Evolutionary conservation across 2,797 vertebrate genomes (phyloP), one percentile per base, ranked within the genome.

Genomic region (Syngnathus rostellatus): DNA sequence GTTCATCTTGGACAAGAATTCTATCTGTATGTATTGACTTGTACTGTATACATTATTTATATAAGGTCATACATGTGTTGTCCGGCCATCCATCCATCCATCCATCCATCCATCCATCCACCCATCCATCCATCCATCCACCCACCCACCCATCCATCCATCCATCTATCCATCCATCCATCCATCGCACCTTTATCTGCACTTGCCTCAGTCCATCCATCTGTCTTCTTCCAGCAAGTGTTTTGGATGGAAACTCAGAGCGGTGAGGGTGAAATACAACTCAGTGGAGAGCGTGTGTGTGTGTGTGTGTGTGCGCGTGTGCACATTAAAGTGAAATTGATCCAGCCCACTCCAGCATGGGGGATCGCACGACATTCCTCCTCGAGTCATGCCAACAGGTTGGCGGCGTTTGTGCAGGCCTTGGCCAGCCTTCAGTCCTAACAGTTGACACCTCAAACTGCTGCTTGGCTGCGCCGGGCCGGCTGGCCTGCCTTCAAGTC

Each of bases 241-340:
- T 58, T 57, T 58, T 58, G 55, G 55, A 58, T 57, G 23, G 6
- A 57, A 57, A 14, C 12, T 57, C 54, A 37, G 54, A 31, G 54
- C 25, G 16, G 66, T 68, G 74, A 74, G 65, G 69, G 60, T 59
- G 37, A 25, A 16, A 45, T 63, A 16, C 43, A 21, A 23, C 50
- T 53, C 50, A 21, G 8, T 53, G 8, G 50, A 53, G 50, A 53
- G 43, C 23, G 61, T 46, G 41, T 3, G 9, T 61, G 59, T 60
- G 37, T 25, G 23, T 58, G 23, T 1, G 23, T 25, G 55, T 2
- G 55, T 41, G n/a, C 23, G 40, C 25, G 61, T 23, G 41, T 25
- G 61, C 16, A 58, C 55, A 58, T 58, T 58, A 58, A 58, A 58
- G 55, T 17, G 55, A 38, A 25, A 58, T 37, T 37, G 55, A 58